Evolutionary conservation across 2,113 vertebrate species (phyloP).

Genomic region (Alaudala cheleensis): DNA sequence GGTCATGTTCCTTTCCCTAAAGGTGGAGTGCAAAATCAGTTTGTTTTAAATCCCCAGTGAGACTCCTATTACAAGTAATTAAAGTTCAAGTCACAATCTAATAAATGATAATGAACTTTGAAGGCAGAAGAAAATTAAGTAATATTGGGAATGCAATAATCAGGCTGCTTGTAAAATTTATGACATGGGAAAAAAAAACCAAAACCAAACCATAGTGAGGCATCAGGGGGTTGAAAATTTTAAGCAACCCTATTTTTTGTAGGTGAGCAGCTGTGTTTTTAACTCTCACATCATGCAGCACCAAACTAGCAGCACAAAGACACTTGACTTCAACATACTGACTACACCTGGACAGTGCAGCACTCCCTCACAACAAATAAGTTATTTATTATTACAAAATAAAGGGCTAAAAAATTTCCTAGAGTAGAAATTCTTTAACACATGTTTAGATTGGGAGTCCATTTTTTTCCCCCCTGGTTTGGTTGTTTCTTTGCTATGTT

Average conservation of each 20-base stretch:
- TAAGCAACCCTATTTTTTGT: background rate
- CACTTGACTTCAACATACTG: background rate
- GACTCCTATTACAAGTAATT: constrained; percentile 39
- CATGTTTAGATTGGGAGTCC: rapidly evolving
- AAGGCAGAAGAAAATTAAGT: constrained; percentile 33
- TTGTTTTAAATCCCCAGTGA: constrained; percentile 45
- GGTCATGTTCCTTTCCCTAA: constrained; percentile 29
- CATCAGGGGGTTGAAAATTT: background rate
- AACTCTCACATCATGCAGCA: background rate
- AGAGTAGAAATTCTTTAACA: background rate
- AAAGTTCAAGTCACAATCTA: constrained; percentile 28
- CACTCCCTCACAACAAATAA: background rate
- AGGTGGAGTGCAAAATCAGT: constrained; percentile 24
- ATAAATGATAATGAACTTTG: constrained; percentile 47
- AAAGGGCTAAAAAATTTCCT: too few species aligned
- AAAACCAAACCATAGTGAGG: rapidly evolving
- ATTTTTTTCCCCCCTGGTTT: background rate
- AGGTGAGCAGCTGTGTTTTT: background rate
- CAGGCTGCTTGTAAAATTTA: background rate
- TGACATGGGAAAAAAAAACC: background rate
- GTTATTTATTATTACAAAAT: background rate
- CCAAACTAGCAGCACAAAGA: background rate
- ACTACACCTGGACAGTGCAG: background rate
- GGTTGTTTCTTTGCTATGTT: background rate
- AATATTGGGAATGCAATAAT: constrained; percentile 30